Evolutionary conservation across 2,113 vertebrate species (phyloP).

Genomic region (Neolamprologus fasciatus): DNA sequence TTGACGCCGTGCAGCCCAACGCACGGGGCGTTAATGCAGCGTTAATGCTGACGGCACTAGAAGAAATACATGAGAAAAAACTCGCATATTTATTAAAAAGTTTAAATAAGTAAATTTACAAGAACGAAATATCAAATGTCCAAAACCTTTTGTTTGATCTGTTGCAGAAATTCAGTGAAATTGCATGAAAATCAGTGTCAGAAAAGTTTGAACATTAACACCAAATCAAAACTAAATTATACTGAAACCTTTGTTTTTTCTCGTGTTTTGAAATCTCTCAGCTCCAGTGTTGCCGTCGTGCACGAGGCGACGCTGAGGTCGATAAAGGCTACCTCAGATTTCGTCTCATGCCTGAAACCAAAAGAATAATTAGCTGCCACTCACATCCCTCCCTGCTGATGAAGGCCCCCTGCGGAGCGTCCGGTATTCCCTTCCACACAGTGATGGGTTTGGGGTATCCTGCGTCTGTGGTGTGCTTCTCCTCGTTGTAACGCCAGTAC

Average conservation of each 20-base stretch:
- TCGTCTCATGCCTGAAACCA: background rate
- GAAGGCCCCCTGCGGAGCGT: slow-evolving; percentile 92
- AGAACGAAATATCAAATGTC: background rate
- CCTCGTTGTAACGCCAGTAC: slow-evolving; percentile 98
- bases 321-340: background rate
- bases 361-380: slow-evolving; percentile 46
- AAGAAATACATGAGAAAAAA: background rate
- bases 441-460: slow-evolving; percentile 95
- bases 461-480: slow-evolving; percentile 83
- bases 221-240: accelerated
- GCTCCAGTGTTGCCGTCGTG: accelerated
- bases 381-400: slow-evolving; percentile 96
- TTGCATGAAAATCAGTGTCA: accelerated
- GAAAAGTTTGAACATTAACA: background rate
- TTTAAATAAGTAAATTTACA: background rate
- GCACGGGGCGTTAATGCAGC: background rate
- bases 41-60: background rate
- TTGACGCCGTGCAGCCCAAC: accelerated
- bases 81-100: background rate
- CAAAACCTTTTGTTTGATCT: background rate
- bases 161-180: background rate
- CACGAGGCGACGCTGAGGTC: background rate
- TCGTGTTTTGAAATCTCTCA: background rate
- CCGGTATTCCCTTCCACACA: slow-evolving; percentile 92
- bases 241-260: background rate